Evolutionary conservation across 2,797 vertebrate genomes (phyloP), one percentile per base, ranked within the genome.

Genomic region (Lepilemur ruficaudatus): DNA sequence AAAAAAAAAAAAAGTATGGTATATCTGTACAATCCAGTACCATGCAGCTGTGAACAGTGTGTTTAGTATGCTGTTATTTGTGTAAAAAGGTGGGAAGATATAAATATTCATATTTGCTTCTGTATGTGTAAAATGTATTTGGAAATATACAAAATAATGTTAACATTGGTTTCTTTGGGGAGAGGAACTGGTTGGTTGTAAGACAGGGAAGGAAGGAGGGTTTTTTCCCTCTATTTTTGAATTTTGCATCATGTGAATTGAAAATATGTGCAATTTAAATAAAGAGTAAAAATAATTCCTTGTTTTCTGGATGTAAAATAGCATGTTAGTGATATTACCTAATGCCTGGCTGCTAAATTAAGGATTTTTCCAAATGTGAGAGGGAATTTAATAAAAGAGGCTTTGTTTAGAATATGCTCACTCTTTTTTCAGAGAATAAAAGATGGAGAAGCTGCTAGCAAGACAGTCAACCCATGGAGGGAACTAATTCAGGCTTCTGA

Each of bases 331-430:
- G 48, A 82, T 81, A 43, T 10, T 83, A 55, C 55, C 55, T 59
- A 83, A 86, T 94, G 87, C 61, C 46, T 94, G 81, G 18, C 28
- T 87, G 70, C 35, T 76, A n/a, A 85, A 81, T 67, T 59, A 78
- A 86, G 61, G 8, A 22, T 41, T 38, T 89, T 92, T 84, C 82
- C 81, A 89, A 78, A 30, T 43, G 41, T 70, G 52, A 89, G 48
- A 50, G 46, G 35, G 32, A 48, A 55, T 32, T 63, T 84, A 84
- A 67, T 18, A 52, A 78, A 73, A 69, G 50, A 90, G 12, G 3
- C 46, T 92, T 87, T 87, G 63, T 92, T 92, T 89, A 80, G 65
- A 81, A 10, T 75, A 65, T 82, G 69, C 4, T n/a, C 52, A 20
- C 25, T 9, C 11, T 55, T 78, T 43, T 57, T 20, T 61, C 28